phyloP scores from a whole-genome alignment of 2,797 vertebrate species.

The Nannoperca australis region DNA sequence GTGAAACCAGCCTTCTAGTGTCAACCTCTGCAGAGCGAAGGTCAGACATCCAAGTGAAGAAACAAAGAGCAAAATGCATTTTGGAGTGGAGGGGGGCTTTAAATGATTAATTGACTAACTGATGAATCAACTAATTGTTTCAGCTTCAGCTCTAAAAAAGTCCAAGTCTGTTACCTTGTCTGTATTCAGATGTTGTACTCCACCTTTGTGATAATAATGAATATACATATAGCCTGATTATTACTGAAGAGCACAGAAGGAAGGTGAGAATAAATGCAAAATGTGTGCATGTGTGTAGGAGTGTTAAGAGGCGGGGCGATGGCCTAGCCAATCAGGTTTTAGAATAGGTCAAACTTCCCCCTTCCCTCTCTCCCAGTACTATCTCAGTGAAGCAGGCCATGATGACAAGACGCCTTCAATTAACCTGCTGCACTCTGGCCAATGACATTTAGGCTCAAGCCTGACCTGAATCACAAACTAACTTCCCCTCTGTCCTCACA shows the following conservation, averaged over 20 bases:
- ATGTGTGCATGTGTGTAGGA: not conserved
- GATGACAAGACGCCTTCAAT: conserved; percentile 66
- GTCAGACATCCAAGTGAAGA: conserved; percentile 6
- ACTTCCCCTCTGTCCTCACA: conserved; percentile 35
- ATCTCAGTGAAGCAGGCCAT: conserved; percentile 44
- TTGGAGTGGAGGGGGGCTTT: not conserved
- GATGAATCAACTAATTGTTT: not conserved
- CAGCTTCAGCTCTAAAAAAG: not conserved
- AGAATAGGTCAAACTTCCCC: conserved; percentile 23
- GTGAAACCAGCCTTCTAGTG: not conserved
- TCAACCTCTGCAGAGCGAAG: not conserved
- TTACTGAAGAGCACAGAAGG: conserved; percentile 7
- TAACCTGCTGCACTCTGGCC: conserved; percentile 69
- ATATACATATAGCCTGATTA: conserved; percentile 10
- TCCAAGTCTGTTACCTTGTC: not conserved
- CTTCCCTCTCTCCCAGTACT: conserved; percentile 5
- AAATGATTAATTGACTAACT: not conserved
- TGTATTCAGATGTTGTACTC: not conserved
- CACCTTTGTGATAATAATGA: conserved; percentile 16
- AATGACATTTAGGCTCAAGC: conserved; percentile 68
- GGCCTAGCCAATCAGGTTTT: conserved; percentile 41
- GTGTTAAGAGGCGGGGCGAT: not conserved
- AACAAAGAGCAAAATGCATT: conserved; percentile 11
- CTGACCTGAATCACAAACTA: conserved; percentile 66
- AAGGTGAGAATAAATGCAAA: conserved; percentile 22